Evolutionary conservation across 2,113 vertebrate genomes (phyloP).

Genomic region (Trematocara zebra): DNA sequence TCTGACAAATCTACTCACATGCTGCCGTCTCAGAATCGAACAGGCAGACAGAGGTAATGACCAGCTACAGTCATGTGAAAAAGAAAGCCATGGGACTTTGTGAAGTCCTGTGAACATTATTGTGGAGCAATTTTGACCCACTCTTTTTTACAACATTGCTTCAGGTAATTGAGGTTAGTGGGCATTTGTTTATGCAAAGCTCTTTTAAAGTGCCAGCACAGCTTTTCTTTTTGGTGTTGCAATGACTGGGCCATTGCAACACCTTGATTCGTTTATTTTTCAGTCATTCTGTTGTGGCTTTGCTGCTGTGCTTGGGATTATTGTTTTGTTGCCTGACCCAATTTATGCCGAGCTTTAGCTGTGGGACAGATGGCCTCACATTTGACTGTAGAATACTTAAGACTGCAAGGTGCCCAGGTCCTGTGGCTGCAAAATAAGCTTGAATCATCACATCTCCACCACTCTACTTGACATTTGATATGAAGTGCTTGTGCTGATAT

Average conservation of each 20-base stretch:
- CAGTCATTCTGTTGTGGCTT: not conserved
- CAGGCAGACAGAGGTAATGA: not conserved
- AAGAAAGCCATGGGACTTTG: not conserved
- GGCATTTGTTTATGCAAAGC: not conserved
- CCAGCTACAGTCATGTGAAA: not conserved
- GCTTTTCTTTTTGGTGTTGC: not conserved
- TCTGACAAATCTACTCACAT: not conserved
- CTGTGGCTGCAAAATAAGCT: not conserved
- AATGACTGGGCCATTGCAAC: not conserved
- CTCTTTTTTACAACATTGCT: not conserved
- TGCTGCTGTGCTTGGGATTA: not conserved
- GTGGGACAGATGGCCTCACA: not conserved
- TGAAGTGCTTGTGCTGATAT: not conserved
- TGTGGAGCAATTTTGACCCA: not conserved
- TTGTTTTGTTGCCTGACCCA: not conserved
- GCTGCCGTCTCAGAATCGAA: not conserved
- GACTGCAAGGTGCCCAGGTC: not conserved
- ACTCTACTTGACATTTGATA: not conserved
- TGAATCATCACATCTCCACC: not conserved
- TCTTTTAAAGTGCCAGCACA: not conserved
- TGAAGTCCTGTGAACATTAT: not conserved
- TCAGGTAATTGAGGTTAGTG: not conserved
- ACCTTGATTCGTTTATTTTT: not conserved
- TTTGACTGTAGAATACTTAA: not conserved
- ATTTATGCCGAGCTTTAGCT: not conserved